phyloP scores from a whole-genome alignment of 1,140 invertebrate species.

The Delia radicum region DNA sequence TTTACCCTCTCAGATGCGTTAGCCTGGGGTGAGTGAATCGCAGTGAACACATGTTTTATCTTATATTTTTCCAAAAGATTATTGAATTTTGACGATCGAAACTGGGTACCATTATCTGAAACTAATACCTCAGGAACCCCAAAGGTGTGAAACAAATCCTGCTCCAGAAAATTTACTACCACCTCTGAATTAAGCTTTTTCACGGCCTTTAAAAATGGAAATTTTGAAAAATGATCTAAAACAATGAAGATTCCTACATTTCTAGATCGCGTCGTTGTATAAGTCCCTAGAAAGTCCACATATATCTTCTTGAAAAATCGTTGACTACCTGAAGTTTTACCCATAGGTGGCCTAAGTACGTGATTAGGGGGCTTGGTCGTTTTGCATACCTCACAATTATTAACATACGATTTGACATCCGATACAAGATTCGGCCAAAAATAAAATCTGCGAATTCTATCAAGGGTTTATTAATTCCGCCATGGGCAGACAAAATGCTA shows the following conservation, averaged over 20 bases:
- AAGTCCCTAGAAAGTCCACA: neutral
- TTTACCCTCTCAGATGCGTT: slow-evolving; percentile 26
- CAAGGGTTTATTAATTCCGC: too few relatives aligned
- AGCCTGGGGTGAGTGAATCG: slow-evolving; percentile 10
- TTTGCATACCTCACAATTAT: too few relatives aligned
- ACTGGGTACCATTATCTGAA: neutral
- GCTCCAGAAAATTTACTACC: neutral
- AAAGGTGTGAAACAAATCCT: neutral
- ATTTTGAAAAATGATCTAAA: neutral
- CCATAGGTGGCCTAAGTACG: neutral
- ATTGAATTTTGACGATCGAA: slow-evolving; percentile 1
- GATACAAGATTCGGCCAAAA: too few relatives aligned
- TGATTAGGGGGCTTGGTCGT: neutral
- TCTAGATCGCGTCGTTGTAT: neutral
- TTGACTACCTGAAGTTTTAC: neutral
- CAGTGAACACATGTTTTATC: slow-evolving; percentile 20
- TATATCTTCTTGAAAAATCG: neutral
- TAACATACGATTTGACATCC: too few relatives aligned
- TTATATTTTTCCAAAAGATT: neutral
- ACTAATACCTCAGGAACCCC: neutral
- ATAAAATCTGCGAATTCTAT: too few relatives aligned
- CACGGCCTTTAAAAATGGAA: slow-evolving; percentile 10
- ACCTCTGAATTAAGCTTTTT: slow-evolving; percentile 13
- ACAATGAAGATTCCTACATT: neutral
- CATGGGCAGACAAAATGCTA: too few relatives aligned